Evolutionary conservation across 2,113 vertebrate species (phyloP).

Genomic region (Cettia cetti): DNA sequence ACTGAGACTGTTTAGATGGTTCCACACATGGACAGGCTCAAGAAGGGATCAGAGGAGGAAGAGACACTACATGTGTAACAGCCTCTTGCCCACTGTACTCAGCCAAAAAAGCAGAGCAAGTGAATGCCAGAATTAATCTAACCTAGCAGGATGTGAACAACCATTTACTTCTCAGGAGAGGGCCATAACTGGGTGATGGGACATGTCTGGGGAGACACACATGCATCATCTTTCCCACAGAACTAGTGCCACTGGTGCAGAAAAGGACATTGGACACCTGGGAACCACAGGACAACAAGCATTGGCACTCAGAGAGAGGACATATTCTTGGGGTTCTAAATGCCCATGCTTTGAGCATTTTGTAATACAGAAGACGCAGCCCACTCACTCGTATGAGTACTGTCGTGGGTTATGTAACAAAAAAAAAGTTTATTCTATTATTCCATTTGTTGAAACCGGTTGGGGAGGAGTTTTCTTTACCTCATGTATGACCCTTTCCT

Average conservation of each 20-base stretch:
- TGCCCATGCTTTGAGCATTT: neutral
- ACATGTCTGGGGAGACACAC: neutral
- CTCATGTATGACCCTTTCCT: too few relatives aligned
- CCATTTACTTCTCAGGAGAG: neutral
- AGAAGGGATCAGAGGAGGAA: neutral
- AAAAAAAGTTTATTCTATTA: too few relatives aligned
- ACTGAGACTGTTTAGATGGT: neutral
- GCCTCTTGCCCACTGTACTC: neutral
- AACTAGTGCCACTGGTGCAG: neutral
- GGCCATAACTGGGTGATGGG: neutral
- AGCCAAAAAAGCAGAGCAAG: neutral
- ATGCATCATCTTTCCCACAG: neutral
- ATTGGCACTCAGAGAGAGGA: neutral
- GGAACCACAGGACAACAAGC: rapidly evolving
- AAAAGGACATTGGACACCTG: neutral
- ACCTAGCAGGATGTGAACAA: neutral
- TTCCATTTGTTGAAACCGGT: too few relatives aligned
- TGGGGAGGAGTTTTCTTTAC: too few relatives aligned
- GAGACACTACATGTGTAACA: neutral
- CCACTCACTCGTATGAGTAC: neutral
- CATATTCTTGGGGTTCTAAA: neutral
- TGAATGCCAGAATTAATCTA: neutral
- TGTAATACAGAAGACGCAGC: neutral
- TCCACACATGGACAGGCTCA: neutral
- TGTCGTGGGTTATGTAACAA: too few relatives aligned